Conservation (phyloP, 2,113 vertebrate genomes). For the Urocolius indicus region DNA sequence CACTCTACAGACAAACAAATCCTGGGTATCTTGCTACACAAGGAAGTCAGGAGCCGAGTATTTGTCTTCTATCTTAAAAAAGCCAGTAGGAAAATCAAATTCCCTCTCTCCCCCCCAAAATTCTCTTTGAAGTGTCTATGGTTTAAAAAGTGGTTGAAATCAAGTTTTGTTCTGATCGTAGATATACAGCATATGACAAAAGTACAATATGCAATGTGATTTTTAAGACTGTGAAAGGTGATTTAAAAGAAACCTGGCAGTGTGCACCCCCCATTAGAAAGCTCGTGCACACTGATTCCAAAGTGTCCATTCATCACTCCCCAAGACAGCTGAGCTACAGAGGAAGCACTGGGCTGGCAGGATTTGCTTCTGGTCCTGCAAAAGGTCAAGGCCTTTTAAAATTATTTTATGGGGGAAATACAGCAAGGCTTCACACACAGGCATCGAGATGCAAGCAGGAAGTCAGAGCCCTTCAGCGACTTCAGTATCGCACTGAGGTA, state of each 20-base stretch:
- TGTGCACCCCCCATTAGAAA: neutral
- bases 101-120: fast-evolving
- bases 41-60: neutral
- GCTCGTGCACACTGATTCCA: fast-evolving
- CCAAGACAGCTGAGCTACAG: fast-evolving
- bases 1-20: neutral
- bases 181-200: neutral
- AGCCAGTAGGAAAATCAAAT: neutral
- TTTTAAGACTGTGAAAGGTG: neutral
- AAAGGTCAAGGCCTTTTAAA: neutral
- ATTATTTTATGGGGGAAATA: neutral
- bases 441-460: fast-evolving
- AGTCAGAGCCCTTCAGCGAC: neutral
- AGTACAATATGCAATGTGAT: fast-evolving
- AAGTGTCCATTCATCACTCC: fast-evolving
- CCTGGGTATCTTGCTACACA: neutral
- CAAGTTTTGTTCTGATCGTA: neutral
- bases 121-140: fast-evolving
- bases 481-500: no score
- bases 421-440: fast-evolving
- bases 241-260: neutral
- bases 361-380: neutral
- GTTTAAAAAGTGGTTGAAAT: neutral
- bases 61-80: neutral
- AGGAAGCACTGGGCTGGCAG: neutral